Conservation (phyloP, 2,888 invertebrate species). For the Megamerina dolium region DNA sequence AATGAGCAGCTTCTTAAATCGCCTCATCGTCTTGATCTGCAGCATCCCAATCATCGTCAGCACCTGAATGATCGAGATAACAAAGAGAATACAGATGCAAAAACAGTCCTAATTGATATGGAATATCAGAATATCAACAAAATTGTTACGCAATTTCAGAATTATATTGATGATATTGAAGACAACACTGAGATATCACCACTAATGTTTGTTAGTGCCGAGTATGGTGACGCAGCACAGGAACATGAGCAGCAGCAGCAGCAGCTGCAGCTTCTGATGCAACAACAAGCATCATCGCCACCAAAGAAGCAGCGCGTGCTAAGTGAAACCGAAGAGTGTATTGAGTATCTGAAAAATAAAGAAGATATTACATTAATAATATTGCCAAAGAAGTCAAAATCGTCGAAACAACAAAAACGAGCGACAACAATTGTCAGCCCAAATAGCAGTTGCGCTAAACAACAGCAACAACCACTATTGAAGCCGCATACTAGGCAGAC, state of each 20-base stretch:
- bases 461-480: constrained; percentile 16
- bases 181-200: constrained; percentile 47
- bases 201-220: constrained; percentile 33
- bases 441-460: not conserved
- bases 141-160: constrained; percentile 47
- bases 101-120: constrained; percentile 43
- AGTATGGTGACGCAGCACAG: not conserved
- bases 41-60: no score
- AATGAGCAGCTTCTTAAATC: constrained; percentile 49
- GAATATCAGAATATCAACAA: constrained; percentile 48
- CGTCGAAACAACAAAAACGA: constrained; percentile 14
- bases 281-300: constrained; percentile 19
- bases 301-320: constrained; percentile 27
- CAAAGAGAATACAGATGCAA: constrained; percentile 24
- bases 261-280: no score
- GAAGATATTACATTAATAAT: constrained; percentile 48
- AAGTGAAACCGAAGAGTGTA: constrained; percentile 47
- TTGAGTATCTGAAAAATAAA: constrained; percentile 48
- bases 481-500: constrained; percentile 21
- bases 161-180: constrained; percentile 48
- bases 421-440: not conserved
- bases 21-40: constrained; percentile 42
- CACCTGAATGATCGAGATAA: constrained; percentile 10
- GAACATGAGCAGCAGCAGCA: no score
- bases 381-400: constrained; percentile 33